These are phyloP conservation scores for Tromatobia lineatoria DNA, from an alignment of 2,888 invertebrate species.

Conservation along the genomic window DNA sequence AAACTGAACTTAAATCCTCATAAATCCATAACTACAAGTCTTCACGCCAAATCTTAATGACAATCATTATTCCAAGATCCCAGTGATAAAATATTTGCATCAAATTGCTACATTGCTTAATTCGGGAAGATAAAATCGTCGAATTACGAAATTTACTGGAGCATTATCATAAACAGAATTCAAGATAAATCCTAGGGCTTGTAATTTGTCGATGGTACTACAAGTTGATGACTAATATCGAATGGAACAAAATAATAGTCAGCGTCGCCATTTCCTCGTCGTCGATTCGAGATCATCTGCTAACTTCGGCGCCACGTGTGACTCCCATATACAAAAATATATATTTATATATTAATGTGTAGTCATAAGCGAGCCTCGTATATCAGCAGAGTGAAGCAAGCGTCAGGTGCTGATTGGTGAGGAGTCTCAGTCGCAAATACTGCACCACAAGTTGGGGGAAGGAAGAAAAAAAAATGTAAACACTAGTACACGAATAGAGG, in stretches of 20 bases:
- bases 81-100: too few relatives aligned
- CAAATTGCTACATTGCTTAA: neutral
- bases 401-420: slow-evolving; percentile 40
- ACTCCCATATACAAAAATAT: neutral
- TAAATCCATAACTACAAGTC: too few relatives aligned
- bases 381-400: slow-evolving; percentile 18
- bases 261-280: slow-evolving; percentile 25
- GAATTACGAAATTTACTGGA: neutral
- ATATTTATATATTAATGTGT: neutral
- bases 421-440: slow-evolving; percentile 14
- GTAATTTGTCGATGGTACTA: neutral
- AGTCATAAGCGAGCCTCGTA: neutral
- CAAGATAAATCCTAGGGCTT: too few relatives aligned
- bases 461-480: slow-evolving; percentile 56
- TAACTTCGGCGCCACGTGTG: slow-evolving; percentile 21
- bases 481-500: slow-evolving; percentile 27
- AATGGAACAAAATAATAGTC: slow-evolving; percentile 21
- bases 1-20: too few relatives aligned
- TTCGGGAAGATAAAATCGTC: neutral
- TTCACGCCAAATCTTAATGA: neutral
- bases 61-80: neutral
- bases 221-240: slow-evolving; percentile 23
- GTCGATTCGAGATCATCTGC: slow-evolving; percentile 3
- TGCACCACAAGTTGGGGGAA: neutral
- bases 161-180: neutral